Percentiles rank a stretch among this genome's conserved stretches.
Conservation (phyloP, 2,113 vertebrate species). For the Phoenicopterus ruber region DNA sequence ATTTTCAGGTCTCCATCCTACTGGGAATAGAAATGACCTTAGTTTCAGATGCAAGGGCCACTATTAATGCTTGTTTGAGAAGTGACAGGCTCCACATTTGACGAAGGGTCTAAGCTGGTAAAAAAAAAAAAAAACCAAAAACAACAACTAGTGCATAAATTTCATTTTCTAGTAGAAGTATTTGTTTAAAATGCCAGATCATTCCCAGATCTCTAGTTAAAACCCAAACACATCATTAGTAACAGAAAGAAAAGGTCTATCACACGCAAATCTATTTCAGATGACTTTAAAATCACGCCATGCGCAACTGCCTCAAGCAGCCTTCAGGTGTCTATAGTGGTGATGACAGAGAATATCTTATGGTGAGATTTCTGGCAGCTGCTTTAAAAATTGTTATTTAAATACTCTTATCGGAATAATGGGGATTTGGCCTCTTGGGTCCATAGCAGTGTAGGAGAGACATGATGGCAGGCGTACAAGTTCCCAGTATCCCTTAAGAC, state of each 20-base stretch:
- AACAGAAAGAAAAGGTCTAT: not conserved
- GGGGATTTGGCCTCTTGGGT: not conserved
- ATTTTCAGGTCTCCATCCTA: not conserved
- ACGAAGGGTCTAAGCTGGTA: not conserved
- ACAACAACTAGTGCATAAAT: not conserved
- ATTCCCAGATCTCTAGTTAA: not conserved
- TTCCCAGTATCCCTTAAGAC: not conserved
- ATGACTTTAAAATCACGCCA: rapidly evolving
- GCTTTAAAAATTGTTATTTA: not conserved
- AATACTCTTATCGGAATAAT: not conserved
- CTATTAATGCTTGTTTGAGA: not conserved
- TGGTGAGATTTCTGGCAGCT: not conserved
- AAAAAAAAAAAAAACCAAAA: not conserved
- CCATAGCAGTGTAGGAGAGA: not conserved
- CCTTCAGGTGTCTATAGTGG: not conserved
- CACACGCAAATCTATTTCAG: not conserved
- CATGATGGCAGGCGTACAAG: rapidly evolving
- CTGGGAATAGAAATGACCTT: not conserved
- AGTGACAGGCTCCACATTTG: not conserved
- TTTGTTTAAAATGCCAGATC: not conserved
- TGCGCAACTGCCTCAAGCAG: not conserved
- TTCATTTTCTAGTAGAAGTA: not conserved
- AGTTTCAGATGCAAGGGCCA: not conserved
- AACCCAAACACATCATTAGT: not conserved
- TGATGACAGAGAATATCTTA: not conserved